Base-by-base conservation (phyloP, 35 echinoderm and acorn worm genomes). In the Antedon bifida region DNA sequence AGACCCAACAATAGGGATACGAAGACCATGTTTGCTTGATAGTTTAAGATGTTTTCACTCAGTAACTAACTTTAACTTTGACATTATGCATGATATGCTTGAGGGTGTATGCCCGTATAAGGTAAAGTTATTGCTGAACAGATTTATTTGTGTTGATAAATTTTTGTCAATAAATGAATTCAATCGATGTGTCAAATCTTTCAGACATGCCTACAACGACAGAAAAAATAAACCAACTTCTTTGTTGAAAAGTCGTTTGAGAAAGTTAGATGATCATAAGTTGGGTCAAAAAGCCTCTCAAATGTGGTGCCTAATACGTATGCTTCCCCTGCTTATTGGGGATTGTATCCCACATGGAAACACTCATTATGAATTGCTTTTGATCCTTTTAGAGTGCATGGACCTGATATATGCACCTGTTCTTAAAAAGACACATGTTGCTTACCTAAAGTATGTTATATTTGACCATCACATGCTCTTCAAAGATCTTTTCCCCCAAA, bases 211-310 rank as follows among this genome's bases (percentile, higher is more conserved):
- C 32, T 87, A 81, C 36, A 87, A 0, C 80, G 91, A 94, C 31
- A 39, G 55, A 77, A 94, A 93, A 36, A 94, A 90, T 75, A 90
- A 94, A 75, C 88, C 92, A 36, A 38, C 82, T 44, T 28, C 35
- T 78, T 16, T 94, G 14, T 13, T 46, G 26, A 28, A 11, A 23
- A 34, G 30, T 21, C 16, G 85, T n/a, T 23, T 94, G 29, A 74
- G 45, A n/a, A 94, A 94, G 81, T 2, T 75, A 38, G 31, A 34
- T 76, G 92, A 94, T 85, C 88, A 82, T 85, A 90, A 90, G 77
- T 34, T 94, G 12, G 88, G 92, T 11, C 92, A 90, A 88, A 94
- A 93, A 55, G 92, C 92, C 0, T 75, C 82, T 31, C 85, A 94
- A 30, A 94, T 90, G 88, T 83, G 75, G 81, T 94, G 88, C 30